phyloP scores from a whole-genome alignment of 2,113 vertebrate species.

The Austrofundulus limnaeus region DNA sequence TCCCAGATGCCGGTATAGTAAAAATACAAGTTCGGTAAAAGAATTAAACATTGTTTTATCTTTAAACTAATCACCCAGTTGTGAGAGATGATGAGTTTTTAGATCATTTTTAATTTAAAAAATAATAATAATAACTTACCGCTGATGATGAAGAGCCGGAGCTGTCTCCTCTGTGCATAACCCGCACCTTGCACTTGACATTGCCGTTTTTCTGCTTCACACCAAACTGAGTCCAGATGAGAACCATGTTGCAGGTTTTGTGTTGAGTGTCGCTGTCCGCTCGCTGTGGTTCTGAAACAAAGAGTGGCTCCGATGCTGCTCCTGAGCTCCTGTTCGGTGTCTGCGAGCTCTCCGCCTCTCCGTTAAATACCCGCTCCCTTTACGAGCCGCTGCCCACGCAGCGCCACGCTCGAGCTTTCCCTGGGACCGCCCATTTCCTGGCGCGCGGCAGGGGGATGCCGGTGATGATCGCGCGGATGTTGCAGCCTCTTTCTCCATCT shows the following conservation, averaged over 20 bases:
- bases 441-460: constrained; percentile 72
- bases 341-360: constrained; percentile 35
- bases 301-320: too few relatives aligned
- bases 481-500: constrained; percentile 73
- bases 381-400: constrained; percentile 69
- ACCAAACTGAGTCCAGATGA: constrained; percentile 83
- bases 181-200: constrained; percentile 81
- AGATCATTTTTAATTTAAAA: not conserved
- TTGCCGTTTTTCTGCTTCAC: constrained; percentile 82
- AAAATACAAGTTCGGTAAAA: not conserved
- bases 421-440: constrained; percentile 61
- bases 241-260: constrained; percentile 68
- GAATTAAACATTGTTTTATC: not conserved
- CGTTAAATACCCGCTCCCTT: constrained; percentile 45
- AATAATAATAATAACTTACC: constrained; percentile 74
- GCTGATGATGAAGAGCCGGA: constrained; percentile 72
- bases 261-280: constrained; percentile 58
- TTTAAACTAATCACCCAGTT: not conserved
- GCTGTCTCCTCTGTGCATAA: constrained; percentile 80
- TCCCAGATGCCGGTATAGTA: not conserved
- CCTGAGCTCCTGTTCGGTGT: constrained; percentile 14
- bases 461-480: constrained; percentile 73
- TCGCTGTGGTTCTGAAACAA: constrained; percentile 60
- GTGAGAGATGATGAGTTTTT: not conserved
- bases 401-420: constrained; percentile 75